Evolutionary conservation across 2,797 vertebrate species (phyloP), one percentile per base, ranked within the genome.

Genomic region (Propithecus deckenii): DNA sequence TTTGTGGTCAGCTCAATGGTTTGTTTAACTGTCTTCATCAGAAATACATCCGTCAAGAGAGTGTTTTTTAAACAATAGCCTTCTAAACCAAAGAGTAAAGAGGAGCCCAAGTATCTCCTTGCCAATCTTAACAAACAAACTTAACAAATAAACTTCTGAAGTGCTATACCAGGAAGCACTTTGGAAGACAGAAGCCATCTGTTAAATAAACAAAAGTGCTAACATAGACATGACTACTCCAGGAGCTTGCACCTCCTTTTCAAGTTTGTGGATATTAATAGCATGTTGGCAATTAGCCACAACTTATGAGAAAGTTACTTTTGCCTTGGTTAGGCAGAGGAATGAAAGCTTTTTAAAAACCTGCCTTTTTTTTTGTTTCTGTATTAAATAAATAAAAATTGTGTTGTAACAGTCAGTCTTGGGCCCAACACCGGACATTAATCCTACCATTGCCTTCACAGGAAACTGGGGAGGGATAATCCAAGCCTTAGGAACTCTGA

Each of bases 41-140:
- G 91, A 61, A 69, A 89, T 72, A 57, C 20, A 67, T 86, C 43
- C 50, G n/a, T 65, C 78, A 75, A 78, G 85, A 79, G 57, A 79
- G 46, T 76, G 35, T 78, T 96, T 93, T 95, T 89, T 59, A 96
- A 95, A 86, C 38, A 89, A 46, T 32, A 80, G 69, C 76, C 74
- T 96, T 95, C 81, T 74, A 90, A 96, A 96, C 86, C 96, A 89
- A 91, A 92, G 85, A 91, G 63, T 71, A 76, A 92, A 87, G 50
- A 72, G 59, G 81, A 96, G 84, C 75, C 48, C 67, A 96, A 57
- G 35, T 79, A 79, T 76, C 80, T 81, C 89, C 38, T 79, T 76
- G 52, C 80, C 67, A 61, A 35, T 91, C 86, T 85, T 84, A 94
- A 90, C 69, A 89, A 96, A 93, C 85, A 92, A 52, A 75, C 32